A percentile compares a stretch with the other conserved stretches of the same genome.
phyloP scores from a whole-genome alignment of 2,797 vertebrate species.

The Novumbra hubbsi region DNA sequence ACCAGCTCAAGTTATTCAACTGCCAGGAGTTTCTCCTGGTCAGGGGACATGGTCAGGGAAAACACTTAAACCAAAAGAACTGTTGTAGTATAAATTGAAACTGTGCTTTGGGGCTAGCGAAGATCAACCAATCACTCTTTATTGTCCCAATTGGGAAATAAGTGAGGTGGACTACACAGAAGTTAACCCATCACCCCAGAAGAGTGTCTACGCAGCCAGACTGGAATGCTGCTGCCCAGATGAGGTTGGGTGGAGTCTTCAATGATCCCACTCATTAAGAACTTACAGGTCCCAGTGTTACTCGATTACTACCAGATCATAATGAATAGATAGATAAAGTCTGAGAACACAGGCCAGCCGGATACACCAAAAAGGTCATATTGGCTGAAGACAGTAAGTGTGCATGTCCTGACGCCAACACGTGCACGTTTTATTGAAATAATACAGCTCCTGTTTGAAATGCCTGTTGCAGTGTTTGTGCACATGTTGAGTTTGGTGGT shows the following conservation, averaged over 20 bases:
- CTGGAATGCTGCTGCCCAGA: slow-evolving; percentile 10
- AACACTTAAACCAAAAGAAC: slow-evolving; percentile 38
- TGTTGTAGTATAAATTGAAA: slow-evolving; percentile 27
- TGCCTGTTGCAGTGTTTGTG: background rate
- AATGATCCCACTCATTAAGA: slow-evolving; percentile 19
- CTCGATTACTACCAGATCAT: slow-evolving; percentile 36
- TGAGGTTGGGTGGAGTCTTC: slow-evolving; percentile 28
- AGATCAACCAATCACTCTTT: background rate
- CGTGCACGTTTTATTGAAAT: background rate
- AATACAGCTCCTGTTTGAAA: background rate
- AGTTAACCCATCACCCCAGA: background rate
- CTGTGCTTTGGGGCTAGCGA: slow-evolving; percentile 15
- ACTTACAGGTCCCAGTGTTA: slow-evolving; percentile 31
- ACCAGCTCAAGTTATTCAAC: background rate
- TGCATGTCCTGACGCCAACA: background rate
- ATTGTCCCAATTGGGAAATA: no score
- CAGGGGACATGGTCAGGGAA: slow-evolving; percentile 41
- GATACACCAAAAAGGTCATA: background rate
- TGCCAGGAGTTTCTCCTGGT: slow-evolving; percentile 41
- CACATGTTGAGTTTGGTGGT: background rate
- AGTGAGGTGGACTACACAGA: slow-evolving; percentile 14
- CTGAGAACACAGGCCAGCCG: background rate
- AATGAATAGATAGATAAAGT: background rate
- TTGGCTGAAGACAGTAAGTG: background rate
- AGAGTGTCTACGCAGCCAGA: slow-evolving; percentile 1